These are phyloP conservation scores for Trichacis sp. DNA, from an alignment of 2,888 invertebrate species.

Conservation along the genomic window DNA sequence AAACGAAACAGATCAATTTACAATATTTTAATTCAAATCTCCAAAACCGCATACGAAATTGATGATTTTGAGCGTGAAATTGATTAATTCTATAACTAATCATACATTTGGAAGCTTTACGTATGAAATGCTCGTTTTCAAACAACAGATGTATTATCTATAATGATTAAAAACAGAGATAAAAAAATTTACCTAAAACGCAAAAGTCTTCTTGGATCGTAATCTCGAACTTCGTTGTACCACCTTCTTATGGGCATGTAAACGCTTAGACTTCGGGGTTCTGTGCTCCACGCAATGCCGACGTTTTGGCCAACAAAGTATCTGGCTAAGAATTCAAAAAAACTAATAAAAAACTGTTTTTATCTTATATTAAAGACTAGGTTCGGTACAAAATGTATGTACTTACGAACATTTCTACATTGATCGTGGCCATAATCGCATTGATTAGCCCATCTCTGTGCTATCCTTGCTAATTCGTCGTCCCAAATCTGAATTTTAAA, in stretches of 20 bases:
- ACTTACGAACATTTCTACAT: slow-evolving; percentile 60
- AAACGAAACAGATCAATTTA: too few relatives aligned
- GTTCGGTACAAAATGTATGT: not conserved
- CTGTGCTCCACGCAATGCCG: slow-evolving; percentile 11
- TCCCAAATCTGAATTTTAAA: slow-evolving; percentile 37
- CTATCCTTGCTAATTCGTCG: slow-evolving; percentile 60
- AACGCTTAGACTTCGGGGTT: not conserved
- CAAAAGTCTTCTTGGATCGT: not conserved
- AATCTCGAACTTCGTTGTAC: slow-evolving; percentile 28
- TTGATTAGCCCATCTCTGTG: slow-evolving; percentile 67
- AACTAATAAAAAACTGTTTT: too few relatives aligned
- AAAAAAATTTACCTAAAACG: slow-evolving; percentile 1
- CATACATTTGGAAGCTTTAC: too few relatives aligned
- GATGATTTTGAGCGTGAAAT: too few relatives aligned
- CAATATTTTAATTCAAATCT: too few relatives aligned
- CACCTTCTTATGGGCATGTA: slow-evolving; percentile 26
- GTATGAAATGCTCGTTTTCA: too few relatives aligned
- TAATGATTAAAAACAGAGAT: too few relatives aligned
- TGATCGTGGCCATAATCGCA: slow-evolving; percentile 63
- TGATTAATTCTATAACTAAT: too few relatives aligned
- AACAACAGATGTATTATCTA: too few relatives aligned
- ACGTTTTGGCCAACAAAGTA: slow-evolving; percentile 28
- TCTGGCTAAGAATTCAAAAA: not conserved
- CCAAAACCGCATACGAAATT: too few relatives aligned
- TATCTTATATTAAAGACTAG: too few relatives aligned